Base-by-base conservation (phyloP, 2,797 vertebrate genomes). In the Margarornis squamiger region DNA sequence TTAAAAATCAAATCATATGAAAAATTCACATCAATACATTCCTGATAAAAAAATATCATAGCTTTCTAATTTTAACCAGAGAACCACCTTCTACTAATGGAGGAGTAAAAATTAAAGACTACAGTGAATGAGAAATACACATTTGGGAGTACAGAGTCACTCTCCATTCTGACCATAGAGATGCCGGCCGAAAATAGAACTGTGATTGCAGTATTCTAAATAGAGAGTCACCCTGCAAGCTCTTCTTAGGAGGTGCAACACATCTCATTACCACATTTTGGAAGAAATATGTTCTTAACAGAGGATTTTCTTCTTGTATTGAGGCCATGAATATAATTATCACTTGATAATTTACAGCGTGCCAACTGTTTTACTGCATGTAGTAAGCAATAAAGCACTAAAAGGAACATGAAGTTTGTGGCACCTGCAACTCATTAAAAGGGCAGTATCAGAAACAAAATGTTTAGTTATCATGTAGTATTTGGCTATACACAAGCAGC, bases 331-430 rank as follows among this genome's bases (percentile, higher is more conserved):
- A 96, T 97, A 97, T 96, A 97, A 98, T 98, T 97, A 97, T 92
- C 97, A 96, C 97, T 97, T 97, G 95, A 96, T 97, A 97, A 97
- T 97, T 97, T 98, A 97, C 97, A 96, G 92, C 54, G 80, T 97
- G 95, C 85, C 95, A 97, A 96, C 91, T 97, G 93, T 92, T 97
- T 97, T 97, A 93, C 82, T 92, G 92, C 71, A 93, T 96, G 91
- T 95, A 96, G 86, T 93, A 96, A 97, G 95, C 94, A 97, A 70
- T 93, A 93, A 96, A 96, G 93, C 91, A 93, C 73, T 95, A 93
- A 94, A 95, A 91, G 76, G 88, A 92, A 82, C 73, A 86, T n/a
- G 93, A 94, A 96, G 88, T 95, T 93, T 95, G 80, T 95, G 73
- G 95, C 95, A 97, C 95, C 95, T 97, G 93, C 86, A 97, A 92